Conservation (phyloP, 2,797 vertebrate genomes). For the Poeciliopsis presidionis region DNA sequence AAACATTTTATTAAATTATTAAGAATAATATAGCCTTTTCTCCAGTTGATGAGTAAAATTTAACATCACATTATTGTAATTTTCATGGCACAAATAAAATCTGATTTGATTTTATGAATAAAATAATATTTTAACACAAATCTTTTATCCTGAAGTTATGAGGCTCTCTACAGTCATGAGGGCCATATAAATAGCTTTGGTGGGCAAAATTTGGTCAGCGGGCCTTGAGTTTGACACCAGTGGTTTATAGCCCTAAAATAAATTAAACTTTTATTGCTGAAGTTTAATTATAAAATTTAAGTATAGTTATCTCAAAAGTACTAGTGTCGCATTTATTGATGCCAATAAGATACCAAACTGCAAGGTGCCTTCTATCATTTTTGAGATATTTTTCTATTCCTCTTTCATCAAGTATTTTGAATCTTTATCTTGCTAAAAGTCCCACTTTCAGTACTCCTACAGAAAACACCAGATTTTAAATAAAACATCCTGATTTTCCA, state of each 20-base stretch:
- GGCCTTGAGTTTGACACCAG: too few species aligned
- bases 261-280: background rate
- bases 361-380: background rate
- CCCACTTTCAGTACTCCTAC: background rate
- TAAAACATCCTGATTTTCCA: background rate
- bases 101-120: too few species aligned
- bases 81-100: too few species aligned
- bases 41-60: too few species aligned
- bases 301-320: background rate
- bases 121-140: too few species aligned
- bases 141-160: too few species aligned
- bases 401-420: background rate
- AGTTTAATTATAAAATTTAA: background rate
- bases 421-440: background rate
- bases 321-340: background rate
- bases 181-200: too few species aligned
- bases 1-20: too few species aligned
- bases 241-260: background rate
- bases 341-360: background rate
- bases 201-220: too few species aligned
- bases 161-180: too few species aligned
- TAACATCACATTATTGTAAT: too few species aligned
- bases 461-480: background rate
- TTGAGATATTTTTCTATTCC: background rate
- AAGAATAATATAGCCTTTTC: too few species aligned